A percentile compares a stretch with the other conserved stretches of the same genome.
Evolutionary conservation across 2,113 vertebrate genomes (phyloP).

Genomic region (Zapornia atra): DNA sequence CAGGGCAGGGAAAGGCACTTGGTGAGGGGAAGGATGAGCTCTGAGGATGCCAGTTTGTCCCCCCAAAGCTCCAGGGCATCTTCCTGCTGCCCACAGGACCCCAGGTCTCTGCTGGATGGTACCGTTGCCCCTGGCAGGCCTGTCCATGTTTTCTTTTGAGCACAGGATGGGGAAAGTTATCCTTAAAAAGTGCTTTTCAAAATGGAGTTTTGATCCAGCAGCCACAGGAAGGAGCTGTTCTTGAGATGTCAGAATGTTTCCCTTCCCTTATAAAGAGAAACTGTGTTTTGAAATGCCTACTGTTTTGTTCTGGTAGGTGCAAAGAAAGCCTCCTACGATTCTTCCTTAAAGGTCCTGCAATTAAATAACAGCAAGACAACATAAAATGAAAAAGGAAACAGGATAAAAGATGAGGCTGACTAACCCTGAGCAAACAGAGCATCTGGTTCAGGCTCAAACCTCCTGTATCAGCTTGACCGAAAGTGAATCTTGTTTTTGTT

Average conservation of each 20-base stretch:
- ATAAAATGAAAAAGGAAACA: not conserved
- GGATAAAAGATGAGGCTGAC: not conserved
- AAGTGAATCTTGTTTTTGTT: not conserved
- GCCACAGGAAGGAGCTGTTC: not conserved
- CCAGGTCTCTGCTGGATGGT: rapidly evolving
- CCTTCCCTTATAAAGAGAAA: not conserved
- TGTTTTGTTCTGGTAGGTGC: not conserved
- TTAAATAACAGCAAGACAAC: not conserved
- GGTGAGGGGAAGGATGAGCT: rapidly evolving
- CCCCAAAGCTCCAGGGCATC: too few relatives aligned
- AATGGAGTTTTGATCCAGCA: not conserved
- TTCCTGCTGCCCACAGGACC: not conserved
- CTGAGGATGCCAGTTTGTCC: not conserved
- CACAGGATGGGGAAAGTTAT: not conserved
- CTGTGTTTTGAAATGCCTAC: not conserved
- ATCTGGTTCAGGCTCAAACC: not conserved
- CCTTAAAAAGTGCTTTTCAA: not conserved
- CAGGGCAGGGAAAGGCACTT: not conserved
- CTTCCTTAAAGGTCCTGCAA: not conserved
- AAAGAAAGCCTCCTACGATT: not conserved
- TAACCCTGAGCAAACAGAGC: not conserved
- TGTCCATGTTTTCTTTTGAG: not conserved
- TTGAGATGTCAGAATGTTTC: not conserved
- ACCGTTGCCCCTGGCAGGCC: not conserved
- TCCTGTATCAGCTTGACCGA: not conserved